A percentile compares a stretch with the other conserved stretches of the same genome.
Conservation (phyloP, 2,113 vertebrate species). For the Climacteris rufus region DNA sequence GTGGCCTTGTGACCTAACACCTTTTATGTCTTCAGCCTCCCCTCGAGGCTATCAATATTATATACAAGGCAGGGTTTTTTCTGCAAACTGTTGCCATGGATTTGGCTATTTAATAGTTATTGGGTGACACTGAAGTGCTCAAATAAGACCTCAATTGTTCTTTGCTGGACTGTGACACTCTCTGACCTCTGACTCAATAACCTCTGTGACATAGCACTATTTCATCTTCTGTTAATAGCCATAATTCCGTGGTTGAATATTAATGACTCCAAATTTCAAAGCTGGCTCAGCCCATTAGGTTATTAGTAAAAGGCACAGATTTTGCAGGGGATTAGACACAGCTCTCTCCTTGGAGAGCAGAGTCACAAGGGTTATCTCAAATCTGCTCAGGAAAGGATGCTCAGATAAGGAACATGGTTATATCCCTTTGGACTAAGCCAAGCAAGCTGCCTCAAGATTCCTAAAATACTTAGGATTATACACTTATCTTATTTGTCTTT, state of each 20-base stretch:
- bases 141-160: not conserved
- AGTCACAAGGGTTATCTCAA: not conserved
- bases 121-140: not conserved
- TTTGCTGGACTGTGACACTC: not conserved
- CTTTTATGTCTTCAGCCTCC: not conserved
- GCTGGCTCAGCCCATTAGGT: not conserved
- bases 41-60: not conserved
- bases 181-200: not conserved
- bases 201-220: not conserved
- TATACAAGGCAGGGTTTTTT: fast-evolving
- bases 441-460: not conserved
- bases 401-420: not conserved
- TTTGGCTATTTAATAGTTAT: not conserved
- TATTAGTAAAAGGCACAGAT: not conserved
- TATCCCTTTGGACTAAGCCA: not conserved
- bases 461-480: constrained; percentile 7
- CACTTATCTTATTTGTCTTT: not conserved
- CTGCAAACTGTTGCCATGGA: not conserved
- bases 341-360: not conserved
- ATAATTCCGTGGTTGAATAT: not conserved
- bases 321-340: not conserved
- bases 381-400: not conserved
- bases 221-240: not conserved
- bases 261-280: not conserved
- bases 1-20: not conserved